These are phyloP conservation scores for Phrynocephalus versicolor DNA, from an alignment of 2,113 vertebrate species.

Conservation along the genomic window DNA sequence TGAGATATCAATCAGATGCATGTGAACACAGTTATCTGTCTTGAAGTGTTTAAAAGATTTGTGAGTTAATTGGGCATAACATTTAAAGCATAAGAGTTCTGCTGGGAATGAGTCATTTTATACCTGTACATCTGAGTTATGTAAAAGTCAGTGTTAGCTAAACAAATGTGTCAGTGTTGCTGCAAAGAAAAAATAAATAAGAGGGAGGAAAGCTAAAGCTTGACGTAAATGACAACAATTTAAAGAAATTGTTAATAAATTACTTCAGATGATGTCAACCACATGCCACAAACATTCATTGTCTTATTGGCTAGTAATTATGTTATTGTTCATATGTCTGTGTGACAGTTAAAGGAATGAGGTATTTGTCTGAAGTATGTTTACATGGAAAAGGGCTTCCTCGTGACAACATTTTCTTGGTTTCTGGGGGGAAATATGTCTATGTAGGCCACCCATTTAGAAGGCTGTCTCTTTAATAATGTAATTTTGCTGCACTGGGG, in stretches of 20 bases:
- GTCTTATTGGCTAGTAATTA: neutral
- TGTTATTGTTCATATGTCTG: neutral
- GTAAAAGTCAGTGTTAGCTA: no score
- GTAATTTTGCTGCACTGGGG: conserved; percentile 63
- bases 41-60: neutral
- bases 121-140: no score
- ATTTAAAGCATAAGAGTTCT: no score
- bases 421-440: conserved; percentile 20
- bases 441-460: conserved; percentile 58
- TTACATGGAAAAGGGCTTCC: conserved; percentile 6
- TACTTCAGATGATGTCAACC: neutral
- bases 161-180: no score
- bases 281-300: neutral
- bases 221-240: neutral
- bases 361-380: neutral
- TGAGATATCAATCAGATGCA: neutral
- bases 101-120: no score
- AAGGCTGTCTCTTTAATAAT: conserved; percentile 73
- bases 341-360: neutral
- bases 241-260: neutral
- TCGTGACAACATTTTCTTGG: neutral
- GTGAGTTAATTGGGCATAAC: no score
- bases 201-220: neutral
- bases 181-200: neutral
- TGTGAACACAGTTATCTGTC: neutral